Conservation (phyloP, 2,888 invertebrate species). For the Lasioglossum vierecki region DNA sequence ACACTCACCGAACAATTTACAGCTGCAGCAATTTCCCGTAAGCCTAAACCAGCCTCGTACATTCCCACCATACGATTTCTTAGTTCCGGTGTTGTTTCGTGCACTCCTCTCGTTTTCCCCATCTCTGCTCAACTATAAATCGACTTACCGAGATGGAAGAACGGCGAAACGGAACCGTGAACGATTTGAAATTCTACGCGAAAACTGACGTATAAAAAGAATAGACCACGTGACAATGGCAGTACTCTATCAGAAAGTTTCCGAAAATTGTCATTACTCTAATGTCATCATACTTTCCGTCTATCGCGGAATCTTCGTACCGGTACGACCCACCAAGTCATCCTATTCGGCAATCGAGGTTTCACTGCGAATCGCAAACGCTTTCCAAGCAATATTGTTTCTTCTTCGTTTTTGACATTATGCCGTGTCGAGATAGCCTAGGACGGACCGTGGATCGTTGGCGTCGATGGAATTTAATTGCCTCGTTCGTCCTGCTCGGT, state of each 20-base stretch:
- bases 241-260: conserved; percentile 59
- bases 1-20: conserved; percentile 81
- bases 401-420: conserved; percentile 65
- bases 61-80: conserved; percentile 83
- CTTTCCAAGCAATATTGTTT: conserved; percentile 32
- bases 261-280: conserved; percentile 57
- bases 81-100: conserved; percentile 82
- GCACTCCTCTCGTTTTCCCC: conserved; percentile 83
- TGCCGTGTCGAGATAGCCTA: conserved; percentile 6
- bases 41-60: conserved; percentile 82
- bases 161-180: neutral
- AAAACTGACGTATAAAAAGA: conserved; percentile 68
- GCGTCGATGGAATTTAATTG: conserved; percentile 62
- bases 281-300: conserved; percentile 32
- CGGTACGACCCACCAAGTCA: conserved; percentile 4
- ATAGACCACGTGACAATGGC: conserved; percentile 75
- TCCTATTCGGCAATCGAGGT: conserved; percentile 8
- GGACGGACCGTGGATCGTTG: conserved; percentile 37
- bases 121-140: conserved; percentile 64
- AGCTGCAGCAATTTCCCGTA: conserved; percentile 81
- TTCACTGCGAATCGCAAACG: neutral
- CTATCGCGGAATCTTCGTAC: conserved; percentile 30
- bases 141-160: neutral
- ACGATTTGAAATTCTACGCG: conserved; percentile 72
- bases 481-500: conserved; percentile 46